Evolutionary conservation across 2,113 vertebrate species (phyloP).

Genomic region (Rhea pennata): DNA sequence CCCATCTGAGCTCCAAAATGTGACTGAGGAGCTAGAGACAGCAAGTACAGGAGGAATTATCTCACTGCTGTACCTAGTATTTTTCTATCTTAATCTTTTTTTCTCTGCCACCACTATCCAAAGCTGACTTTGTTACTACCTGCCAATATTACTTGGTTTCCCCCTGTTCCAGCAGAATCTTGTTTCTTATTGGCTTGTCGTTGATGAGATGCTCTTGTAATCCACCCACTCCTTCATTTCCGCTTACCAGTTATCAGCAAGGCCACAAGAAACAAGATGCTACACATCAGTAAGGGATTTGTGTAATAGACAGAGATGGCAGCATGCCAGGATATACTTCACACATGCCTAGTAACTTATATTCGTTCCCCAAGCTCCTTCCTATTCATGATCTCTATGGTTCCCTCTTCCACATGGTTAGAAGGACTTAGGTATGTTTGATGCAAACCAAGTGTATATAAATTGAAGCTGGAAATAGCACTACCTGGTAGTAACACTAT

Average conservation of each 20-base stretch:
- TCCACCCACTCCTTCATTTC: slow-evolving; percentile 26
- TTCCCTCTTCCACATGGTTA: neutral
- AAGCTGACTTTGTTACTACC: slow-evolving; percentile 3
- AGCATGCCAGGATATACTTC: slow-evolving; percentile 8
- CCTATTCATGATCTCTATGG: neutral
- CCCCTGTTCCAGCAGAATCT: neutral
- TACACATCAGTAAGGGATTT: slow-evolving; percentile 40
- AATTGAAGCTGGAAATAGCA: slow-evolving; percentile 10
- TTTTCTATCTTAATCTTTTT: neutral
- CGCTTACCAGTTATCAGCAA: slow-evolving; percentile 35
- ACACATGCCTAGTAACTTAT: neutral
- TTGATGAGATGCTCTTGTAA: neutral
- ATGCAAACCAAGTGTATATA: neutral
- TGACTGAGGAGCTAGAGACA: neutral
- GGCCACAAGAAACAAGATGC: slow-evolving; percentile 51
- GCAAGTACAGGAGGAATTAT: neutral
- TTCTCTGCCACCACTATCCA: neutral
- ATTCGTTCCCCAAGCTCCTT: neutral
- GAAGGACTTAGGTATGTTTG: neutral
- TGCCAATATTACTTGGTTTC: neutral
- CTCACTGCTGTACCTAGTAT: neutral
- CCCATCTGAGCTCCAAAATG: neutral
- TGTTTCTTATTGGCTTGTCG: neutral
- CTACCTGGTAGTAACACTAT: neutral
- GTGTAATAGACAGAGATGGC: slow-evolving; percentile 1